A percentile compares a stretch with the other conserved stretches of the same genome.
Conservation (phyloP, 2,888 invertebrate genomes). For the Protonemura montana region DNA sequence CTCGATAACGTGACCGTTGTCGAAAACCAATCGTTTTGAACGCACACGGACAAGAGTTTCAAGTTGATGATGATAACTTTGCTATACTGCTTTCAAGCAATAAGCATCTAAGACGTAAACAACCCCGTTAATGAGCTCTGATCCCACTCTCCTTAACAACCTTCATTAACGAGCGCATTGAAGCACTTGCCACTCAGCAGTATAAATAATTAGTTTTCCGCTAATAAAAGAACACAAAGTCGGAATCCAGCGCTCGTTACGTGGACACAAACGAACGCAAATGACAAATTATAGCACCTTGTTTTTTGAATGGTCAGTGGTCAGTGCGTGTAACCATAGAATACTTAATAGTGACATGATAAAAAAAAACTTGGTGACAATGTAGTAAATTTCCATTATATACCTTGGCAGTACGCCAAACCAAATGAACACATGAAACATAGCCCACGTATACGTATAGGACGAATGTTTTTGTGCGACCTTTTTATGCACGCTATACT, state of each 20-base stretch:
- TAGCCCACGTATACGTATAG: not conserved
- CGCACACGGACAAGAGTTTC: not conserved
- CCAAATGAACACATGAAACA: not conserved
- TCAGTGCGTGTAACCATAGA: not conserved
- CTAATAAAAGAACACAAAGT: not conserved
- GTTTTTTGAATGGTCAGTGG: not conserved
- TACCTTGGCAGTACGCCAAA: not conserved
- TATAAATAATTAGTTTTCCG: constrained; percentile 25
- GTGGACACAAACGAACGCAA: not conserved
- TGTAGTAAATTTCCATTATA: constrained; percentile 15
- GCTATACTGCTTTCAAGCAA: not conserved
- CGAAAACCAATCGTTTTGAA: not conserved
- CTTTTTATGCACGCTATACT: not conserved
- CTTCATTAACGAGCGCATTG: constrained; percentile 10
- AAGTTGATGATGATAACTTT: not conserved
- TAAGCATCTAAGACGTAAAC: not conserved
- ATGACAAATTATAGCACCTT: constrained; percentile 24
- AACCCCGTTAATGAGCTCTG: not conserved
- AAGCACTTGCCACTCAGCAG: constrained; percentile 13
- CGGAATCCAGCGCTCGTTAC: not conserved
- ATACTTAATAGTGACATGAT: not conserved
- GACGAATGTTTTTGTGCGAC: not conserved
- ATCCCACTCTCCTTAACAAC: not conserved
- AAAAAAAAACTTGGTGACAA: constrained; percentile 29
- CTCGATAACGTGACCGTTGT: not conserved